Base-by-base conservation (phyloP, 2,888 invertebrate species). In the Uloborus plumipes region DNA sequence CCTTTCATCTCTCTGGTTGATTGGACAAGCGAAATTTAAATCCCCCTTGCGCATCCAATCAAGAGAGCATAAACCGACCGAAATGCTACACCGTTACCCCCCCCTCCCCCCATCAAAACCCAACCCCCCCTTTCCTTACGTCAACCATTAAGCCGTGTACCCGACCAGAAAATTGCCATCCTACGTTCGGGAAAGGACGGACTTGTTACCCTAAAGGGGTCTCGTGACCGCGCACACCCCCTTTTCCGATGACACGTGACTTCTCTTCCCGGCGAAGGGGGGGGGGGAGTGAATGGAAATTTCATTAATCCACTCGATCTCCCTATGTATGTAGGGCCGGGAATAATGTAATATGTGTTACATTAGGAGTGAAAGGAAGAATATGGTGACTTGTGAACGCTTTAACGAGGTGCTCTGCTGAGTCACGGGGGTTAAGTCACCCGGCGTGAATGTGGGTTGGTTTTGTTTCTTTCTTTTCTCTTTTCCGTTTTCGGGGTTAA, bases 261-360 rank as follows among this genome's bases (percentile, higher is more conserved):
- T 26, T 50, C 69, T 51, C 51, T 69, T 47, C 49, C 62, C 49
- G 16, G 9, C 53, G 67, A 22, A 13, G 47, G 20, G 18, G 26
- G 66, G 9, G 31, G 69, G 69, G 20, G 18, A n/a, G 62, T 55
- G 51, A 73, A 67, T 73, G 69, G 79, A 73, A 69, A 81, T 81
- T 81, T 81, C 80, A 81, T 74, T 81, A 81, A 81, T 81, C 79
- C 67, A 67, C 50, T 67, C 79, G 53, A 26, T 61, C 67, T 49
- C 31, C 26, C 58, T 61, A 16, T 50, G 53, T 49, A 20, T 61
- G 31, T 20, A 31, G 18, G 49, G 39, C 18, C 20, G 69, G 31
- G 55, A 64, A 70, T 81, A 81, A 74, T 81, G 74, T 74, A 81
- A 81, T 81, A 81, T 69, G 80, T 74, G 69, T 75, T 74, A 73